Evolutionary conservation across 1,140 invertebrate genomes (phyloP).

Genomic region (Andricus grossulariae): DNA sequence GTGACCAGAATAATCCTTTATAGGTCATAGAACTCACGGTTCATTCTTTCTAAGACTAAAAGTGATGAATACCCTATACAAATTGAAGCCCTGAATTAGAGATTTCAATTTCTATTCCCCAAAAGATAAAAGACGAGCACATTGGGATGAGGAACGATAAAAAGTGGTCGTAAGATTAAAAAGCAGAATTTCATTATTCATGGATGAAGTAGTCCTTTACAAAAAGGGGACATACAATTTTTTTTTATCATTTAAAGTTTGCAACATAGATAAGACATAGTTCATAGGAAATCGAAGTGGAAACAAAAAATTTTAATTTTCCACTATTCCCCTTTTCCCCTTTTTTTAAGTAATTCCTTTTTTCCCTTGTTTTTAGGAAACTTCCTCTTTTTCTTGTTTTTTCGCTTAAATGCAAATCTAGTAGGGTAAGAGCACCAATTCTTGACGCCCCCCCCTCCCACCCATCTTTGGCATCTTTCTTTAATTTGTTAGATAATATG

Average conservation of each 20-base stretch:
- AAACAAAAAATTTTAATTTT: neutral
- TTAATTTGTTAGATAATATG: no score
- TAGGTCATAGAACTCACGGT: constrained; percentile 1
- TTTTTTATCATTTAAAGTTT: neutral
- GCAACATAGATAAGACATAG: neutral
- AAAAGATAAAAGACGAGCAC: neutral
- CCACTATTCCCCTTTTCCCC: no score
- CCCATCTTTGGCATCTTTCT: no score
- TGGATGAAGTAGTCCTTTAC: neutral
- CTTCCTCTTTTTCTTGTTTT: no score
- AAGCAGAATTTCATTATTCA: neutral
- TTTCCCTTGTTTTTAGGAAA: no score
- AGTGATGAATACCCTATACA: neutral
- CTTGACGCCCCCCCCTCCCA: no score
- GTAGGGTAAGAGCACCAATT: no score
- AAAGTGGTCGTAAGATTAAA: neutral
- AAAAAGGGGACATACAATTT: neutral
- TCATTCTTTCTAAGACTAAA: constrained; percentile 9
- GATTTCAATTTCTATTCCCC: neutral
- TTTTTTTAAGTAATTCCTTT: no score
- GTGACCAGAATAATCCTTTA: constrained; percentile 7
- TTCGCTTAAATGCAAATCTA: no score
- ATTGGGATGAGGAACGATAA: neutral
- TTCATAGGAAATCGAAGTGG: neutral
- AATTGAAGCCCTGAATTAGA: neutral